These are phyloP conservation scores for Aldabrachelys gigantea DNA, from an alignment of 2,113 vertebrate genomes.

Conservation along the genomic window DNA sequence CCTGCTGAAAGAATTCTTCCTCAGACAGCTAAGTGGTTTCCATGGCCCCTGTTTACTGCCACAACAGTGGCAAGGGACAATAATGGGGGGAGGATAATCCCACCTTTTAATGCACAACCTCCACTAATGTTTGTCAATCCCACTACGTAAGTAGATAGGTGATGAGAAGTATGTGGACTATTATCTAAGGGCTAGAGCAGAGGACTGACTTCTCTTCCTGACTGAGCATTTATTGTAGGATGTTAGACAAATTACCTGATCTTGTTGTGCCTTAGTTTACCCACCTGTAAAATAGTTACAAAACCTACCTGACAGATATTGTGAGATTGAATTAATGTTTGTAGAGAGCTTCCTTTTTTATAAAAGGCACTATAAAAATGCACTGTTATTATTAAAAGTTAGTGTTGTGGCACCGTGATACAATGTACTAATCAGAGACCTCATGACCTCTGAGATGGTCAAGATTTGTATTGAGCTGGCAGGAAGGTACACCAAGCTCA, in stretches of 20 bases:
- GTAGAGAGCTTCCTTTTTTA: neutral
- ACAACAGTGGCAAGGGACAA: neutral
- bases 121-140: neutral
- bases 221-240: neutral
- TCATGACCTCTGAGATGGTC: too few species aligned
- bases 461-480: neutral
- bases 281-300: neutral
- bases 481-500: neutral
- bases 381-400: neutral
- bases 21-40: neutral
- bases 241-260: neutral
- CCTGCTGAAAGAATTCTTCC: neutral
- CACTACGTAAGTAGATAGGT: neutral
- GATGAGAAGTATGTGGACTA: neutral
- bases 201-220: neutral
- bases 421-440: too few species aligned
- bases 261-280: neutral
- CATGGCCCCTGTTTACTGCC: neutral
- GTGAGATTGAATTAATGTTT: neutral
- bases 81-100: neutral
- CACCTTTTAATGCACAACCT: neutral
- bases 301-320: neutral
- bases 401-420: neutral
- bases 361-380: neutral
- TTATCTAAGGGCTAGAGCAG: neutral